These are phyloP conservation scores for Xestia c-nigrum DNA, from an alignment of 2,888 invertebrate species.

Conservation along the genomic window DNA sequence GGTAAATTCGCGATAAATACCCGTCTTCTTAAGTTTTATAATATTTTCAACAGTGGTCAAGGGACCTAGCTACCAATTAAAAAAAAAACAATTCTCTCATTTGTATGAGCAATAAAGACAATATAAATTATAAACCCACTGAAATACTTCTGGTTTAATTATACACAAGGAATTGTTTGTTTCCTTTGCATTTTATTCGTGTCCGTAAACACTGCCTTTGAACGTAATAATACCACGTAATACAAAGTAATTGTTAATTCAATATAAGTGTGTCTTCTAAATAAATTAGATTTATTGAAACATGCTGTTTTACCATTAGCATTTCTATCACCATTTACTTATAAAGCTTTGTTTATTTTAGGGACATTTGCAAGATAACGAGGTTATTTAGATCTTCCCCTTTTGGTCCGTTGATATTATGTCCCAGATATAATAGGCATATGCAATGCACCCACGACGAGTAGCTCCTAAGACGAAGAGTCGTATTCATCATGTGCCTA, in stretches of 20 bases:
- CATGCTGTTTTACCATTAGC: background rate
- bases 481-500: too few species aligned
- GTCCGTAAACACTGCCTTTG: slow-evolving; percentile 2
- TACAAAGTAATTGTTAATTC: slow-evolving; percentile 21
- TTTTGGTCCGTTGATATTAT: too few species aligned
- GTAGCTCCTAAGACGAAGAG: too few species aligned
- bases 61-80: background rate
- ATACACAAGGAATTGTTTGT: slow-evolving; percentile 13
- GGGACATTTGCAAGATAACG: background rate
- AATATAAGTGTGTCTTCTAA: background rate
- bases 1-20: too few species aligned
- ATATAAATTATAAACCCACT: slow-evolving; percentile 4
- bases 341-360: background rate
- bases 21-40: too few species aligned
- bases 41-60: background rate
- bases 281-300: background rate
- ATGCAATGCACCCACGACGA: too few species aligned
- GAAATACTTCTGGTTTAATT: slow-evolving; percentile 18
- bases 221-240: too few species aligned
- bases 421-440: too few species aligned
- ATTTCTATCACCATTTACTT: background rate
- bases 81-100: background rate
- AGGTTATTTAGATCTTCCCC: background rate
- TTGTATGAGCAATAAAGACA: background rate
- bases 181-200: slow-evolving; percentile 3